Conservation (phyloP, 2,113 vertebrate species). For the Mesembrinibis cayennensis region DNA sequence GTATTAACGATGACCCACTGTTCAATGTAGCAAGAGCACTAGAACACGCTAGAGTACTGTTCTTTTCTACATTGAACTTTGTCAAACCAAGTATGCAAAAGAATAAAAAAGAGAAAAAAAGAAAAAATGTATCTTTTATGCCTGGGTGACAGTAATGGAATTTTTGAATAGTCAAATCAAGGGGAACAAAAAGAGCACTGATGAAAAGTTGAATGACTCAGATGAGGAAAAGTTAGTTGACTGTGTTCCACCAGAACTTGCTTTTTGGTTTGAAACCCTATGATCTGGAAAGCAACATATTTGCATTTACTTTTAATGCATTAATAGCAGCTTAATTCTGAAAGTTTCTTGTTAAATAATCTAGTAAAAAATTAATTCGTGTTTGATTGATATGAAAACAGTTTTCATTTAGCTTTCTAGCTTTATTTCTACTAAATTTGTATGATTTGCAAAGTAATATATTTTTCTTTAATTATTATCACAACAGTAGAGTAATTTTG, state of each 20-base stretch:
- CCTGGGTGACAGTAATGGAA: background rate
- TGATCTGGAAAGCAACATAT: slow-evolving; percentile 31
- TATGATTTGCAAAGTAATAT: background rate
- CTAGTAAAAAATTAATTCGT: slow-evolving; percentile 9
- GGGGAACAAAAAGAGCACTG: slow-evolving; percentile 20
- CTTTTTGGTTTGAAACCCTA: background rate
- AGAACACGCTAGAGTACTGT: background rate
- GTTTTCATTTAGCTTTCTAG: background rate
- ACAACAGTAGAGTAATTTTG: slow-evolving; percentile 1
- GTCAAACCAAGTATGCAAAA: background rate
- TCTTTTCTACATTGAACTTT: background rate
- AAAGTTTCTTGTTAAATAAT: slow-evolving; percentile 10
- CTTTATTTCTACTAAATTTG: background rate
- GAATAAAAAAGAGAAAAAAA: background rate
- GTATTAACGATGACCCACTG: background rate
- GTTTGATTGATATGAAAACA: background rate
- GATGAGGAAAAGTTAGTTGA: slow-evolving; percentile 25
- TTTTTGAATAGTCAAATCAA: slow-evolving; percentile 54
- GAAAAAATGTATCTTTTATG: background rate
- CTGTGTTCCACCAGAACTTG: background rate
- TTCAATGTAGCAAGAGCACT: background rate
- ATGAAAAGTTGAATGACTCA: slow-evolving; percentile 33
- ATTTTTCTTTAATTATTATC: slow-evolving; percentile 17
- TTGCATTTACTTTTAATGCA: slow-evolving; percentile 33
- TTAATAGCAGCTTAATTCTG: slow-evolving; percentile 27